These are phyloP conservation scores for Melinaea menophilus DNA, from an alignment of 2,888 invertebrate species.

Conservation along the genomic window DNA sequence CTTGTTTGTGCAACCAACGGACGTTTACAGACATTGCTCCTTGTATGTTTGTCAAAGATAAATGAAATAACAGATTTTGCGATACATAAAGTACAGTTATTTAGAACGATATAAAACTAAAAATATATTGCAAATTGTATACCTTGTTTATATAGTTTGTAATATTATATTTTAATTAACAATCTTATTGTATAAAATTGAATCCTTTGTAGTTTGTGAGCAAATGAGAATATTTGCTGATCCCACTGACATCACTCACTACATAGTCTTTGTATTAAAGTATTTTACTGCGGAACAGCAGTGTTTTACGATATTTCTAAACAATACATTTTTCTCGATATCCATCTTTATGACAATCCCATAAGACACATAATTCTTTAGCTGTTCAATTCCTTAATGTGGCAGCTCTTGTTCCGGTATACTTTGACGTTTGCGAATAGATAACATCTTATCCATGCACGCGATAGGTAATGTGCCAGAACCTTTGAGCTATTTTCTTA, in stretches of 20 bases:
- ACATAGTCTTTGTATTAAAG: conserved; percentile 25
- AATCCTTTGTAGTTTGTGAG: neutral
- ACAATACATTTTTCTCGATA: conserved; percentile 2
- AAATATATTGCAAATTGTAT: no score
- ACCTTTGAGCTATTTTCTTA: conserved; percentile 26
- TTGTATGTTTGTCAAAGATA: conserved; percentile 29
- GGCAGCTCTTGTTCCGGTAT: conserved; percentile 24
- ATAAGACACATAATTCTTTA: conserved; percentile 18
- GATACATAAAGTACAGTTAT: no score
- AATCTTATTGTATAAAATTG: no score
- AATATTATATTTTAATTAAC: no score
- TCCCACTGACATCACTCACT: neutral
- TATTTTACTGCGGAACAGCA: conserved; percentile 20
- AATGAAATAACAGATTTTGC: conserved; percentile 6
- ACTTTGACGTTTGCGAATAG: conserved; percentile 36
- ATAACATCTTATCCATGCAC: conserved; percentile 34
- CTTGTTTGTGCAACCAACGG: conserved; percentile 29
- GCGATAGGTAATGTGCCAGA: conserved; percentile 27
- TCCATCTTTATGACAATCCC: conserved; percentile 9
- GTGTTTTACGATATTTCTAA: conserved; percentile 32
- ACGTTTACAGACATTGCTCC: conserved; percentile 29
- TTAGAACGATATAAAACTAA: no score
- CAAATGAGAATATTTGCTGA: neutral
- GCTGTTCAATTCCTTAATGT: conserved; percentile 7
- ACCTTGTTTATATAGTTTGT: neutral